Conservation (phyloP, 2,113 vertebrate genomes). For the Fregetta grallaria region DNA sequence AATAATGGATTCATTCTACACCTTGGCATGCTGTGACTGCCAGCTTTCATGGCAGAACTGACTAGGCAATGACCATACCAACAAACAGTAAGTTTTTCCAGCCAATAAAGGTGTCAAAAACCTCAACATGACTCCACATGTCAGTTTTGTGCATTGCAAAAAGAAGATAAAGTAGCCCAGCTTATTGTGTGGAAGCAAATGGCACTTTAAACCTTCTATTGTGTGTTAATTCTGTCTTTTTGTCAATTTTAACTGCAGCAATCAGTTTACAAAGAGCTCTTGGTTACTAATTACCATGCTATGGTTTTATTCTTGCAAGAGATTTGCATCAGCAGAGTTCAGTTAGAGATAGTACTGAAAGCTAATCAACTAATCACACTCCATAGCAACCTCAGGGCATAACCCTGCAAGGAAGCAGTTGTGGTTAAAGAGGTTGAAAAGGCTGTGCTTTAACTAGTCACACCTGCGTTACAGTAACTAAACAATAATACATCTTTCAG, state of each 20-base stretch:
- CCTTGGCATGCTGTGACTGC: neutral
- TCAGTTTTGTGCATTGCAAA: neutral
- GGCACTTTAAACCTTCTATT: neutral
- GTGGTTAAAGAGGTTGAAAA: neutral
- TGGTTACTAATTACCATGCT: constrained; percentile 5
- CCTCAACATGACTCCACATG: neutral
- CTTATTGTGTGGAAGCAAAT: neutral
- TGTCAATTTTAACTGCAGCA: neutral
- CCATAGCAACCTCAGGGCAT: neutral
- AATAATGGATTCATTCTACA: neutral
- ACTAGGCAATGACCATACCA: neutral
- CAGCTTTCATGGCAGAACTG: neutral
- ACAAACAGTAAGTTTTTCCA: neutral
- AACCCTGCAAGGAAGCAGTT: neutral
- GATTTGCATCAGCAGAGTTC: neutral
- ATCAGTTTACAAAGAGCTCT: neutral
- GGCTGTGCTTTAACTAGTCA: neutral
- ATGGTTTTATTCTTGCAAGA: neutral
- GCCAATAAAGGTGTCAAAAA: neutral
- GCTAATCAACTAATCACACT: neutral
- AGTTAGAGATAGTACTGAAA: neutral
- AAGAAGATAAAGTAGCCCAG: neutral
- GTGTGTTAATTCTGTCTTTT: neutral
- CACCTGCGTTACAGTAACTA: neutral
- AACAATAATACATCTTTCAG: neutral